Conservation (phyloP, 2,888 invertebrate species). For the Pyrocoelia pectoralis region DNA sequence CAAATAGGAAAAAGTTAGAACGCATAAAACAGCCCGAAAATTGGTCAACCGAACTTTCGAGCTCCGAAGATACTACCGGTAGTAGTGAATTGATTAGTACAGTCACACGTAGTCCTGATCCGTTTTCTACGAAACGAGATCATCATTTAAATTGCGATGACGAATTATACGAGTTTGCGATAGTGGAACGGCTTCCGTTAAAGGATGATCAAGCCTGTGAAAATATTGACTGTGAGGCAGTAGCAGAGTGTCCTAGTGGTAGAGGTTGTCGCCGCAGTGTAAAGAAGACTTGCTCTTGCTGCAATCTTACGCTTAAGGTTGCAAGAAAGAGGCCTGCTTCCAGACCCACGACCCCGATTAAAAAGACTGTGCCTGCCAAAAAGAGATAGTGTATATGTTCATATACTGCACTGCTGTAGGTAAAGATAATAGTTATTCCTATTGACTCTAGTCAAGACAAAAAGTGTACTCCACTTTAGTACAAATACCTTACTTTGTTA, state of each 20-base stretch:
- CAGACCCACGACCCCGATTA: slow-evolving; percentile 53
- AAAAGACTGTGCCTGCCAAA: slow-evolving; percentile 56
- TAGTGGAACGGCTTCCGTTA: slow-evolving; percentile 49
- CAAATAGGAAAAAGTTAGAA: slow-evolving; percentile 56
- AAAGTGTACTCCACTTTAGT: slow-evolving; percentile 57
- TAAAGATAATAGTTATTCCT: slow-evolving; percentile 47
- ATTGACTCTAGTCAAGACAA: slow-evolving; percentile 48
- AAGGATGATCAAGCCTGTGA: slow-evolving; percentile 50
- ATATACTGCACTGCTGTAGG: slow-evolving; percentile 33
- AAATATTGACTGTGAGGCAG: slow-evolving; percentile 50
- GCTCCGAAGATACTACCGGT: slow-evolving; percentile 55
- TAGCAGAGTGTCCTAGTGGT: slow-evolving; percentile 51
- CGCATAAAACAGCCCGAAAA: slow-evolving; percentile 45
- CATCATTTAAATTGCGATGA: slow-evolving; percentile 45
- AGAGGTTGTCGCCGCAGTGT: slow-evolving; percentile 54
- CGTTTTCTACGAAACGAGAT: slow-evolving; percentile 43
- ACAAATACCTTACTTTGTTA: slow-evolving; percentile 50
- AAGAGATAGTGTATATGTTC: slow-evolving; percentile 58
- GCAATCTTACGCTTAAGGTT: slow-evolving; percentile 50
- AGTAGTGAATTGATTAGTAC: slow-evolving; percentile 50
- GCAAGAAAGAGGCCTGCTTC: slow-evolving; percentile 52
- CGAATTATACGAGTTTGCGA: slow-evolving; percentile 49
- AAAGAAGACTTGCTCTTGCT: slow-evolving; percentile 57
- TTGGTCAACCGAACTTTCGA: slow-evolving; percentile 51
- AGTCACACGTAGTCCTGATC: slow-evolving; percentile 46